Evolutionary conservation across 1,140 invertebrate genomes (phyloP).

Genomic region (Drosophila erecta): DNA sequence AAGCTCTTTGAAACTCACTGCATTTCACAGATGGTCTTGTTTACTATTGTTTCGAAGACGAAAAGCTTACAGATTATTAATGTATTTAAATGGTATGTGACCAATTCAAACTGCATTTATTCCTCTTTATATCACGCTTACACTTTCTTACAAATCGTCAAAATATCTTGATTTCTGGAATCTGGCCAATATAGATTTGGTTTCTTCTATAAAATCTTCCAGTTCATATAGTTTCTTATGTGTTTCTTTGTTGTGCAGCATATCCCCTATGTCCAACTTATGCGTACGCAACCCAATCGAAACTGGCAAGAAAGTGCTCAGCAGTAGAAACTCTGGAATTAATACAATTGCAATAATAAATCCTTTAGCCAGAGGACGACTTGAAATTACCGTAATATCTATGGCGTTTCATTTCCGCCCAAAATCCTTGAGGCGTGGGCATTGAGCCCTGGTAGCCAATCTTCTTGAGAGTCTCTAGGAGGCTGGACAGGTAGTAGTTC

Average conservation of each 20-base stretch:
- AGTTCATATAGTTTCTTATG: constrained; percentile 23
- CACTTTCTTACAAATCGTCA: constrained; percentile 16
- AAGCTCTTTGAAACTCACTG: neutral
- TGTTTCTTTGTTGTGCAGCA: constrained; percentile 18
- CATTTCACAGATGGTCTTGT: neutral
- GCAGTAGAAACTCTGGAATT: constrained; percentile 42
- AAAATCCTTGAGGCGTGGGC: constrained; percentile 36
- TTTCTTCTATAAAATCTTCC: constrained; percentile 32
- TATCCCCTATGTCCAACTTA: neutral
- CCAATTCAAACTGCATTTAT: no score
- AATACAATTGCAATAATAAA: neutral
- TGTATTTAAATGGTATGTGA: neutral
- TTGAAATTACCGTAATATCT: constrained; percentile 39
- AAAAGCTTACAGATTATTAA: neutral
- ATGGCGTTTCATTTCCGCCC: constrained; percentile 27
- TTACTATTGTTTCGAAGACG: neutral
- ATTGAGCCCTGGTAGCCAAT: constrained; percentile 57
- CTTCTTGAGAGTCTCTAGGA: constrained; percentile 47
- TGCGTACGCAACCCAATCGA: neutral
- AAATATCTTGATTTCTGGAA: constrained; percentile 57
- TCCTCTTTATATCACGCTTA: neutral
- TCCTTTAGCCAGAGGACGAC: no score
- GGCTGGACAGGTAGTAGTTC: constrained; percentile 50
- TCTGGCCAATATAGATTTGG: constrained; percentile 36
- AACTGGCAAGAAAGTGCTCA: constrained; percentile 41